Conservation (phyloP, 2,113 vertebrate genomes). For the Rhinogobius similis region DNA sequence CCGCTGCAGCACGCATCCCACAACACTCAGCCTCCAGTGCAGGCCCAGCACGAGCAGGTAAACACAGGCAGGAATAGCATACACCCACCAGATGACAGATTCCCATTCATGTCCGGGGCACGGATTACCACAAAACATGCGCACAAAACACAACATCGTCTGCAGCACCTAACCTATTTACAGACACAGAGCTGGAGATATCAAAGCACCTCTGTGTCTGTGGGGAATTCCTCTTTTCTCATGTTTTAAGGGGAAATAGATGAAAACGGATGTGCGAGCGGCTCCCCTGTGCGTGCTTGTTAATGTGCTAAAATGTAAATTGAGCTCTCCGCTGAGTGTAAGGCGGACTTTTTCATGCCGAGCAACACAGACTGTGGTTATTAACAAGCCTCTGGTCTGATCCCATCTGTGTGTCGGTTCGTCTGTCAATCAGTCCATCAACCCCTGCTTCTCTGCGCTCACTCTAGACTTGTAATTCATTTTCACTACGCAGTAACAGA, state of each 20-base stretch:
- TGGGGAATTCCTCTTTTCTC: constrained; percentile 66
- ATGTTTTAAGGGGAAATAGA: constrained; percentile 65
- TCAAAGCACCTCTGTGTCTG: constrained; percentile 60
- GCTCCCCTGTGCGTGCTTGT: constrained; percentile 47
- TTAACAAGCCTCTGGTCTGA: constrained; percentile 49
- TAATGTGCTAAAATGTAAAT: constrained; percentile 73
- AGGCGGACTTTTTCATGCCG: constrained; percentile 29
- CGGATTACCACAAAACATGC: constrained; percentile 35
- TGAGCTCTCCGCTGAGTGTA: constrained; percentile 48
- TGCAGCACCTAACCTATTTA: constrained; percentile 68
- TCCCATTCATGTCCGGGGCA: constrained; percentile 18
- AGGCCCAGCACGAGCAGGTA: constrained; percentile 45
- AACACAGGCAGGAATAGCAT: constrained; percentile 50
- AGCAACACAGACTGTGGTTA: constrained; percentile 58
- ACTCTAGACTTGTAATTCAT: background rate
- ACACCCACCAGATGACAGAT: constrained; percentile 32
- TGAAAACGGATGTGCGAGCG: constrained; percentile 55
- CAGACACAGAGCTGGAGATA: constrained; percentile 61
- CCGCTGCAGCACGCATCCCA: constrained; percentile 23
- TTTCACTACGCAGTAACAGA: constrained; percentile 7
- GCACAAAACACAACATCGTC: constrained; percentile 6
- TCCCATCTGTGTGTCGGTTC: constrained; percentile 25
- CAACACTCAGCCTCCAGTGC: constrained; percentile 32
- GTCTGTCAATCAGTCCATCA: constrained; percentile 19
- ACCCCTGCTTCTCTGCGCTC: constrained; percentile 6